Evolutionary conservation across 1,140 invertebrate genomes (phyloP).

Genomic region (Drosophila asahinai): DNA sequence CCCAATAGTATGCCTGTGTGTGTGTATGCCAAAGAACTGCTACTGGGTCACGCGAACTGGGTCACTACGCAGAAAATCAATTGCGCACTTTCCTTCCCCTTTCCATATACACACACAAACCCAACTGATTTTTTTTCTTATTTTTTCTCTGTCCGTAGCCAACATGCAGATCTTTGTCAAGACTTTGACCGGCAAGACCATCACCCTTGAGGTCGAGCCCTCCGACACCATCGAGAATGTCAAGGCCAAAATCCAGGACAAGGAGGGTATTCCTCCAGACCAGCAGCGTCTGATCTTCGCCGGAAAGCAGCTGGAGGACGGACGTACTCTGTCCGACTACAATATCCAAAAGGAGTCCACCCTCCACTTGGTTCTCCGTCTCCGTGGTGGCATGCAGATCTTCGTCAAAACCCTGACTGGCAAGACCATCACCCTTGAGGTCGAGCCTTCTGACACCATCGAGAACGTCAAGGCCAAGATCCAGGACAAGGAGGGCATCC

Average conservation of each 20-base stretch:
- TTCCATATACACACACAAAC: slow-evolving; percentile 3
- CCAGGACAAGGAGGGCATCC: no score
- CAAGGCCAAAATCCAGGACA: slow-evolving; percentile 92
- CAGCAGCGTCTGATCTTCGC: slow-evolving; percentile 91
- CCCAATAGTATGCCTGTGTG: neutral
- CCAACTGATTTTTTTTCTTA: neutral
- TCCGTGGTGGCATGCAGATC: no score
- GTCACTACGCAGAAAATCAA: slow-evolving; percentile 45
- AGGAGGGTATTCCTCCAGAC: slow-evolving; percentile 90
- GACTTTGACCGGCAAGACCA: slow-evolving; percentile 91
- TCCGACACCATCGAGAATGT: slow-evolving; percentile 94
- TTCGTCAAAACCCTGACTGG: no score
- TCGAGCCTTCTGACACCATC: no score
- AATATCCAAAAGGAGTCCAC: slow-evolving; percentile 84
- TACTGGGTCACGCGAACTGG: slow-evolving; percentile 41
- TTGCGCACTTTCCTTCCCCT: slow-evolving; percentile 33
- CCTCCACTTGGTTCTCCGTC: no score
- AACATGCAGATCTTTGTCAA: slow-evolving; percentile 92
- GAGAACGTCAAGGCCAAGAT: no score
- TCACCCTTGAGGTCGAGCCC: slow-evolving; percentile 92
- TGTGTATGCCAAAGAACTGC: slow-evolving; percentile 24
- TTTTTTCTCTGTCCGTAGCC: slow-evolving; percentile 3
- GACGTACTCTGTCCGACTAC: slow-evolving; percentile 88
- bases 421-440: no score
- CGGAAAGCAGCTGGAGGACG: slow-evolving; percentile 91